Evolutionary conservation across 2,797 vertebrate species (phyloP).

Genomic region (Galago senegalensis): DNA sequence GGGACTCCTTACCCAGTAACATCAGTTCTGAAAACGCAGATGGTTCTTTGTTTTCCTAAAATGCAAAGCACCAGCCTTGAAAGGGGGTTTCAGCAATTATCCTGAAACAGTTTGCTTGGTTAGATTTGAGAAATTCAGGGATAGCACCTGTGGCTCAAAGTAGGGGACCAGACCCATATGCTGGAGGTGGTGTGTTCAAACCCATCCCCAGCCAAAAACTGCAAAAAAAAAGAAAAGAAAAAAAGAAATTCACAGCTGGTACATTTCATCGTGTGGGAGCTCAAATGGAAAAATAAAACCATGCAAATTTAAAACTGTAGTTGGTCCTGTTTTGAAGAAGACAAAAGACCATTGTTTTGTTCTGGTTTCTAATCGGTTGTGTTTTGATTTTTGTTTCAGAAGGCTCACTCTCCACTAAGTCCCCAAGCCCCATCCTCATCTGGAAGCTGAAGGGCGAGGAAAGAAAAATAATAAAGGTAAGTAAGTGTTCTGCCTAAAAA

Average conservation of each 20-base stretch:
- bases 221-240: no score
- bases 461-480: neutral
- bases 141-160: no score
- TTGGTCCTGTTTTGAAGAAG: neutral
- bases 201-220: no score
- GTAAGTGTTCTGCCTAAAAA: neutral
- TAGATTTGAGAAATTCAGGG: neutral
- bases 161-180: no score
- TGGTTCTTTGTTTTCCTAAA: neutral
- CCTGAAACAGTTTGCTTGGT: neutral
- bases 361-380: neutral
- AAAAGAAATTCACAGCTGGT: neutral
- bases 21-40: neutral
- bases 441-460: neutral
- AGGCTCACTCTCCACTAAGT: neutral
- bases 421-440: neutral
- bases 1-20: neutral
- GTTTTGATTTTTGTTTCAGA: neutral
- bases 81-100: neutral
- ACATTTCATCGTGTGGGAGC: neutral
- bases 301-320: neutral
- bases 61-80: neutral
- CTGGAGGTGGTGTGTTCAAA: no score
- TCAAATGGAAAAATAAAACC: slow-evolving; percentile 1
- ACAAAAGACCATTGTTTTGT: neutral